These are phyloP conservation scores for Cryptops parisi DNA, from an alignment of 2,888 invertebrate species.

Conservation along the genomic window DNA sequence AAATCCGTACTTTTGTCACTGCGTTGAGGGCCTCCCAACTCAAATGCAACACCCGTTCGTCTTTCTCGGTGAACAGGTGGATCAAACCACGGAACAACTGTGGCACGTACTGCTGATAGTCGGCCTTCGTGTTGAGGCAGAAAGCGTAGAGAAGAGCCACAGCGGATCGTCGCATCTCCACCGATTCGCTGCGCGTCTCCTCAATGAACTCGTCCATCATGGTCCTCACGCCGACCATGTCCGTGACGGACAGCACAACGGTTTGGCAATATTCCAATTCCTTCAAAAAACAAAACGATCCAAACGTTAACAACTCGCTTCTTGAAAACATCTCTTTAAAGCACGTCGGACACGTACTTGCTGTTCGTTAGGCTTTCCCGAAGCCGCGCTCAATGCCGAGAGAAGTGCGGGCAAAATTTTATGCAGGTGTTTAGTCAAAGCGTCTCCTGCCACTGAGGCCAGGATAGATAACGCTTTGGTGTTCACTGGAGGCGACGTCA, in stretches of 20 bases:
- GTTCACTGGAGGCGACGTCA: constrained; percentile 77
- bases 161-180: constrained; percentile 58
- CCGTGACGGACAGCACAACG: constrained; percentile 78
- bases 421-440: constrained; percentile 73
- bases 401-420: constrained; percentile 86
- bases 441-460: constrained; percentile 87
- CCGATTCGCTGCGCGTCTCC: constrained; percentile 47
- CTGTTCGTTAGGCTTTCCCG: constrained; percentile 42
- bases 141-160: constrained; percentile 76
- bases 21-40: constrained; percentile 85
- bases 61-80: constrained; percentile 63
- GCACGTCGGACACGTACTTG: too few relatives aligned
- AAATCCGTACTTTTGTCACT: constrained; percentile 52
- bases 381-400: constrained; percentile 48
- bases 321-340: neutral
- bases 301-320: neutral
- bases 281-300: constrained; percentile 26
- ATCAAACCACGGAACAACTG: constrained; percentile 76
- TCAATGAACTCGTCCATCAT: constrained; percentile 75
- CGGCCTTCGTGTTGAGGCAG: constrained; percentile 75
- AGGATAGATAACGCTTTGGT: constrained; percentile 86
- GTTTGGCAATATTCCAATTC: constrained; percentile 85
- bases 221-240: constrained; percentile 63
- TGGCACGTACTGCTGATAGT: constrained; percentile 73
- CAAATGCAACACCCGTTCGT: constrained; percentile 64